A percentile compares a stretch with the other conserved stretches of the same genome.
phyloP scores from a whole-genome alignment of 2,888 invertebrate genomes.

The Sceliomorpha sp. region DNA sequence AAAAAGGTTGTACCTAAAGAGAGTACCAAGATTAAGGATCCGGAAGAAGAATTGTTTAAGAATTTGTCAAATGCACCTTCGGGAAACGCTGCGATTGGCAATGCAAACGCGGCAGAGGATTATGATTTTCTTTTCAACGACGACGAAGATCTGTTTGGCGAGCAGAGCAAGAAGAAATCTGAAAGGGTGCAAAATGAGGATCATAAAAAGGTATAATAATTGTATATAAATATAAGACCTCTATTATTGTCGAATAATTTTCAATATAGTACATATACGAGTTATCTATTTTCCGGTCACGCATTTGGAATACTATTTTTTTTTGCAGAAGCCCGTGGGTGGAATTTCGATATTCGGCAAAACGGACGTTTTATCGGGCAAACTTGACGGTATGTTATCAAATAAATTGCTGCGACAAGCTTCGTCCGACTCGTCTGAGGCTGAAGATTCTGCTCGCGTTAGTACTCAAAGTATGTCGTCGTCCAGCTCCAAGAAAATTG shows the following conservation, averaged over 20 bases:
- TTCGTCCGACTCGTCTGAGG: constrained; percentile 66
- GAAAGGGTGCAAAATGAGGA: background rate
- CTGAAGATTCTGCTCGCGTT: constrained; percentile 56
- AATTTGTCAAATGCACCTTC: background rate
- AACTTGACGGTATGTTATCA: constrained; percentile 61
- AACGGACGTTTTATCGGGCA: constrained; percentile 64
- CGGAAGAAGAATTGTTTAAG: constrained; percentile 21
- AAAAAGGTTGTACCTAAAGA: constrained; percentile 56
- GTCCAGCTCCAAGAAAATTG: background rate
- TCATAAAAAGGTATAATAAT: constrained; percentile 19
- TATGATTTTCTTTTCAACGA: constrained; percentile 36
- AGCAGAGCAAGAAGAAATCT: constrained; percentile 13
- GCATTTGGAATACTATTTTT: background rate
- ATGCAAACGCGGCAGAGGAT: background rate
- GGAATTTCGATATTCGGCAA: constrained; percentile 84
- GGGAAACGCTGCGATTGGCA: no score
- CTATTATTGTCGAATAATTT: no score
- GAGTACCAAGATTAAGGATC: constrained; percentile 14
- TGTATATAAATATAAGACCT: no score
- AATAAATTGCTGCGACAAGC: constrained; percentile 60
- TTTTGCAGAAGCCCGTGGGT: constrained; percentile 83
- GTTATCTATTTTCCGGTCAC: background rate
- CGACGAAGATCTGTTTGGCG: constrained; percentile 31
- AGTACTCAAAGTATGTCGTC: constrained; percentile 13
- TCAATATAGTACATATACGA: no score